A percentile compares a stretch with the other conserved stretches of the same genome.
phyloP scores from a whole-genome alignment of 2,797 vertebrate species.

The Bradypodion ventrale region DNA sequence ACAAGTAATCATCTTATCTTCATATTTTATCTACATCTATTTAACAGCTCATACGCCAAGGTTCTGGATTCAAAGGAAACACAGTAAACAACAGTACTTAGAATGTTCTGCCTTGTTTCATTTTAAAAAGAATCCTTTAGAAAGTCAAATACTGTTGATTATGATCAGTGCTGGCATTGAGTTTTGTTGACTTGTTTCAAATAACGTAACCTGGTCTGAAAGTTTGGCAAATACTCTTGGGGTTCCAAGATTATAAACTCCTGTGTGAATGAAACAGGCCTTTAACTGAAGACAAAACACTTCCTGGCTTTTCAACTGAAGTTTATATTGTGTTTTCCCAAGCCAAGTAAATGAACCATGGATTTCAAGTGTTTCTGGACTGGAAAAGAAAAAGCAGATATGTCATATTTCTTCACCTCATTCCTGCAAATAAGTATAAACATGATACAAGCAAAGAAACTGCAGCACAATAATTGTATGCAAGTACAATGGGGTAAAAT shows the following conservation, averaged over 20 bases:
- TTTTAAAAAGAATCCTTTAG: slow-evolving; percentile 56
- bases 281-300: slow-evolving; percentile 83
- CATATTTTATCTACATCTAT: slow-evolving; percentile 67
- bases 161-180: slow-evolving; percentile 93
- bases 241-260: slow-evolving; percentile 96
- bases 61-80: slow-evolving; percentile 68
- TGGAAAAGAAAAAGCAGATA: slow-evolving; percentile 57
- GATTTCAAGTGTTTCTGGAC: slow-evolving; percentile 85
- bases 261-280: slow-evolving; percentile 92
- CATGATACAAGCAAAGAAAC: not conserved
- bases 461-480: not conserved
- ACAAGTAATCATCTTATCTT: slow-evolving; percentile 61
- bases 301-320: slow-evolving; percentile 87
- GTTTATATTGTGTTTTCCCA: slow-evolving; percentile 91
- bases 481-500: not conserved
- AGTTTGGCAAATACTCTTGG: slow-evolving; percentile 90
- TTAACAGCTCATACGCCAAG: slow-evolving; percentile 67
- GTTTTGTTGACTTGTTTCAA: slow-evolving; percentile 88
- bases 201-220: slow-evolving; percentile 81
- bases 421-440: not conserved
- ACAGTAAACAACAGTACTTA: slow-evolving; percentile 70
- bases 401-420: not conserved
- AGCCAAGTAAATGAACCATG: slow-evolving; percentile 93
- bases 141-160: slow-evolving; percentile 85
- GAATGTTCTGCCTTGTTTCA: slow-evolving; percentile 55